phyloP scores from a whole-genome alignment of 2,797 vertebrate genomes.

The Alauda arvensis region DNA sequence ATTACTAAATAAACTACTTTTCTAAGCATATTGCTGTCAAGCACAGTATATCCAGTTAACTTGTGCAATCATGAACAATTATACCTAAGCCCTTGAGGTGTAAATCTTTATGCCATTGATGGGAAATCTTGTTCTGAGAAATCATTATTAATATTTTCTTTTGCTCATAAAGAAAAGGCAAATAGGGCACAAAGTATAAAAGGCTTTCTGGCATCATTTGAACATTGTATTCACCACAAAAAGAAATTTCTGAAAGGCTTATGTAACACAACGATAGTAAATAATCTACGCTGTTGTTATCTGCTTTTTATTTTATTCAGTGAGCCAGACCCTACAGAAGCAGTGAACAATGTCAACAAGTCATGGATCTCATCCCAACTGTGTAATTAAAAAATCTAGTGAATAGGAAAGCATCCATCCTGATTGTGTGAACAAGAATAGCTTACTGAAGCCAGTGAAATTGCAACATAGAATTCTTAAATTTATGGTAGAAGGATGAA shows the following conservation, averaged over 20 bases:
- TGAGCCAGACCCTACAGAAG: not conserved
- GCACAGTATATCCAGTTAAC: not conserved
- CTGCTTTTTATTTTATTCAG: not conserved
- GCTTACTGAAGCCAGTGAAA: not conserved
- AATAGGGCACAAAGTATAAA: not conserved
- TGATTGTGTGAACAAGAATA: not conserved
- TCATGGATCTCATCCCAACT: not conserved
- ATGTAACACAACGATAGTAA: not conserved
- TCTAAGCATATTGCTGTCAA: not conserved
- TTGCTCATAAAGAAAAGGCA: not conserved
- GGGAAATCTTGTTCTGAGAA: not conserved
- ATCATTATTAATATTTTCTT: conserved; percentile 28
- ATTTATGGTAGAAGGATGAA: not conserved
- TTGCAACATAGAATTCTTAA: not conserved
- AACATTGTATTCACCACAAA: not conserved
- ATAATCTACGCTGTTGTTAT: not conserved
- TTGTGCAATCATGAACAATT: not conserved
- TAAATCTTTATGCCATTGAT: not conserved
- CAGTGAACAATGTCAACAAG: not conserved
- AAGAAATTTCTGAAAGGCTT: not conserved
- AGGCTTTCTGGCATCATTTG: not conserved
- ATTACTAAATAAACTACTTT: not conserved
- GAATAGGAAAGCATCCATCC: not conserved
- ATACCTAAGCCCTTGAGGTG: not conserved
- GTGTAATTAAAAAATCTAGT: not conserved